Base-by-base conservation (phyloP, 2,797 vertebrate species). In the Arctocebus calabarensis region DNA sequence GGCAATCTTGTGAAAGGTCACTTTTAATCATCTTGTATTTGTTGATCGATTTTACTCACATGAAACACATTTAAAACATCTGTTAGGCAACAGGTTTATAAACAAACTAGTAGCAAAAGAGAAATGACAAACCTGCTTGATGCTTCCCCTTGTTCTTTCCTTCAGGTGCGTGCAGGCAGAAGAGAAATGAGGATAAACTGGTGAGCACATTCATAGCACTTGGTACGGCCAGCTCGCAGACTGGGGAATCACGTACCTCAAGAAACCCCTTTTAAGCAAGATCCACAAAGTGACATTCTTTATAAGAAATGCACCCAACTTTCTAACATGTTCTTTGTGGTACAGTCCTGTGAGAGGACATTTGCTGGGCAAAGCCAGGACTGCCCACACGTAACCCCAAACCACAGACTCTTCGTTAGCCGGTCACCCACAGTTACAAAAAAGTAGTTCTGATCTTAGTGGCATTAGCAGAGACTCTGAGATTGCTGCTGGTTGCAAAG, bases 141-240 rank as follows among this genome's bases (percentile, higher is more conserved):
- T 83, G 99, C 91, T 98, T 99, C 99, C 95, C 98, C 99, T 98
- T 99, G 99, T 97, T 99, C 99, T 99, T 99, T 99, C 99, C 99
- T 99, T 99, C 97, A 98, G 98, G 97, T 98, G 97, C 98, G 98
- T 98, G 98, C 98, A 98, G 98, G 98, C 94, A 97, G 98, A 98
- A 98, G 97, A 98, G 97, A 98, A 98, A 99, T 98, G 98, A 98
- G 96, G 98, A 98, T 96, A 98, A 98, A 98, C 97, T 95, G 96
- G 97, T 98, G 98, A 96, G 96, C 85, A 98, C 37, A 96, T 95
- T 96, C 96, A 96, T 59, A 97, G 97, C 75, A 93, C 83, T 92
- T 73, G 96, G 97, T 66, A 75, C n/a, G 70, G 95, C 90, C 97
- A 88, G 96, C 95, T 0, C 90, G 2, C 92, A 97, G 95, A 95